phyloP scores from a whole-genome alignment of 2,113 vertebrate species.

The Antechinus flavipes region DNA sequence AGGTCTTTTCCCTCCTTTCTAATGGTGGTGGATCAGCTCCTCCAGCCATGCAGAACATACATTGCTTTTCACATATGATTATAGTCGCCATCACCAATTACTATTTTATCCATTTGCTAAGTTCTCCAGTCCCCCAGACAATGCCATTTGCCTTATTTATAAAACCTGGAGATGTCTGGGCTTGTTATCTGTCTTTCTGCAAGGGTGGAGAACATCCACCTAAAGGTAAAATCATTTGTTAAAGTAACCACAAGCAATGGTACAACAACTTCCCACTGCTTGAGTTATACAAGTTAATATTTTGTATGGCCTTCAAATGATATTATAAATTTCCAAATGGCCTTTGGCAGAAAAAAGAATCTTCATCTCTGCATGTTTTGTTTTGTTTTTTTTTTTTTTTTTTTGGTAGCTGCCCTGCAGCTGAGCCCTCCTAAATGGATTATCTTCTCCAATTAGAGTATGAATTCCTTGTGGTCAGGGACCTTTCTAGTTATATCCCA shows the following conservation, averaged over 20 bases:
- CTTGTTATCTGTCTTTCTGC: neutral
- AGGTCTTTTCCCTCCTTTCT: neutral
- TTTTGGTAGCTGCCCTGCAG: neutral
- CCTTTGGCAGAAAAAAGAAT: no score
- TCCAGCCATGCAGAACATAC: neutral
- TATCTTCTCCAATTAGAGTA: neutral
- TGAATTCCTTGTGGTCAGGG: neutral
- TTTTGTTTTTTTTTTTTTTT: neutral
- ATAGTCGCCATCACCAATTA: neutral
- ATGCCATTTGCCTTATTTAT: neutral
- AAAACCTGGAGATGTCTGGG: neutral
- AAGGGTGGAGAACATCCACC: no score
- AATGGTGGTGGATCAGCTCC: neutral
- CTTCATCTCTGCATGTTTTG: neutral
- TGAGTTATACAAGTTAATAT: no score
- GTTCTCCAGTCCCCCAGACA: neutral
- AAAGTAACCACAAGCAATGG: no score
- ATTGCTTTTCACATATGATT: neutral
- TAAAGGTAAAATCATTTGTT: no score
- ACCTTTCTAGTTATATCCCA: neutral
- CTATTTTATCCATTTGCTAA: neutral
- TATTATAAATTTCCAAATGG: no score
- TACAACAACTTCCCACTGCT: no score
- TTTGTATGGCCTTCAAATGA: no score
- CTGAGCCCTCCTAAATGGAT: neutral